Percentiles rank a stretch among this genome's conserved stretches.
These are phyloP conservation scores for Magallana angulata DNA, from an alignment of 1,140 invertebrate genomes.

Conservation along the genomic window DNA sequence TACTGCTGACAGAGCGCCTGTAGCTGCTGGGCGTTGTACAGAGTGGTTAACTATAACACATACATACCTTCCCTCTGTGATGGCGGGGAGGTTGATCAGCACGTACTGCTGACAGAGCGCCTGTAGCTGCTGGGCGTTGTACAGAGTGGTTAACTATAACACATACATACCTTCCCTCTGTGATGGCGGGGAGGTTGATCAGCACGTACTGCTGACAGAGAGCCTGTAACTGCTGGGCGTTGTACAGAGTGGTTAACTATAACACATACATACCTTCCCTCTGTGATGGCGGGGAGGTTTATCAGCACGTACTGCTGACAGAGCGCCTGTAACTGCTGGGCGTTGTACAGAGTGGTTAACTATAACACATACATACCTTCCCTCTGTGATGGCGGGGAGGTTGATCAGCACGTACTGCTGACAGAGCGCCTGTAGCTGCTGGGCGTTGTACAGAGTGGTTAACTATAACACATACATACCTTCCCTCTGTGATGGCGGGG, in stretches of 20 bases:
- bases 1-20: slow-evolving; percentile 86
- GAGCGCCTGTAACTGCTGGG: slow-evolving; percentile 84
- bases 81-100: slow-evolving; percentile 83
- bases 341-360: slow-evolving; percentile 81
- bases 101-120: slow-evolving; percentile 86
- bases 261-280: slow-evolving; percentile 80
- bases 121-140: slow-evolving; percentile 85
- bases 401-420: slow-evolving; percentile 87
- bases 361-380: slow-evolving; percentile 73
- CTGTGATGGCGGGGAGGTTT: slow-evolving; percentile 85
- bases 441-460: slow-evolving; percentile 82
- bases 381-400: slow-evolving; percentile 85
- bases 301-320: slow-evolving; percentile 87
- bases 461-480: slow-evolving; percentile 70
- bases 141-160: slow-evolving; percentile 66
- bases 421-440: slow-evolving; percentile 84
- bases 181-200: slow-evolving; percentile 84
- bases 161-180: slow-evolving; percentile 82
- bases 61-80: slow-evolving; percentile 84
- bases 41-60: slow-evolving; percentile 49
- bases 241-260: slow-evolving; percentile 79
- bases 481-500: slow-evolving; percentile 84
- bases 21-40: slow-evolving; percentile 84
- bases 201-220: slow-evolving; percentile 87
- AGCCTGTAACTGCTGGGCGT: slow-evolving; percentile 84